Evolutionary conservation across 2,797 vertebrate genomes (phyloP), one percentile per base, ranked within the genome.

Genomic region (Crenichthys baileyi): DNA sequence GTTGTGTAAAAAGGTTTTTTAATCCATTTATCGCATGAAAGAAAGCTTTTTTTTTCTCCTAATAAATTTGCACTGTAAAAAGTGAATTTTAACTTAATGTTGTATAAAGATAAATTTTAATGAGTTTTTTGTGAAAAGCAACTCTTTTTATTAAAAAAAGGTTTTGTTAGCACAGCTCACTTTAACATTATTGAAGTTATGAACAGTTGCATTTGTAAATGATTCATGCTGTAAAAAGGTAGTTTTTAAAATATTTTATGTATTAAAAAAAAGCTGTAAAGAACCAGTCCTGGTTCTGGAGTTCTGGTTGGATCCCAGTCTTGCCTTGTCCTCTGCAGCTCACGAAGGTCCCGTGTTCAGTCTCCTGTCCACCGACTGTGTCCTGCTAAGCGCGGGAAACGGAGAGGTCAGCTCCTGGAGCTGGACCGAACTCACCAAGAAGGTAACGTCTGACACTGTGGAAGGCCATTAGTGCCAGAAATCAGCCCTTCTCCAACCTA

Each of bases 381-480:
- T 95, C 26, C 95, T 96, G 76, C 78, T 97, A 86, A 94, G 95
- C 60, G 78, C 96, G 2, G 93, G 96, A 39, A 96, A 96, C 0
- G 97, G 97, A 3, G 96, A 97, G 84, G 85, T 98, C 85, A 97
- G 96, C 68, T 95, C 95, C 79, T 98, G 97, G 97, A 96, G 93
- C 83, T 98, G 97, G 97, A 90, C 77, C 0, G 97, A 98, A 7
- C 95, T 98, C 70, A 92, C 93, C 61, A 98, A 97, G 92, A 97
- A 97, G 95, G 97, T 91, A 26, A 78, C 9, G 1, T 0, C 36
- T 39, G 6, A 9, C 12, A 2, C 9, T 58, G 13, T 8, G 36
- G 67, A 46, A 70, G 46, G 67, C 67, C 67, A 16, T 70, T 22
- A 26, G 41, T 15, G 67, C 24, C 39, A 70, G n/a, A 70, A 46